These are phyloP conservation scores for Iselma pallidipennis DNA, from an alignment of 2,888 invertebrate genomes.

Conservation along the genomic window DNA sequence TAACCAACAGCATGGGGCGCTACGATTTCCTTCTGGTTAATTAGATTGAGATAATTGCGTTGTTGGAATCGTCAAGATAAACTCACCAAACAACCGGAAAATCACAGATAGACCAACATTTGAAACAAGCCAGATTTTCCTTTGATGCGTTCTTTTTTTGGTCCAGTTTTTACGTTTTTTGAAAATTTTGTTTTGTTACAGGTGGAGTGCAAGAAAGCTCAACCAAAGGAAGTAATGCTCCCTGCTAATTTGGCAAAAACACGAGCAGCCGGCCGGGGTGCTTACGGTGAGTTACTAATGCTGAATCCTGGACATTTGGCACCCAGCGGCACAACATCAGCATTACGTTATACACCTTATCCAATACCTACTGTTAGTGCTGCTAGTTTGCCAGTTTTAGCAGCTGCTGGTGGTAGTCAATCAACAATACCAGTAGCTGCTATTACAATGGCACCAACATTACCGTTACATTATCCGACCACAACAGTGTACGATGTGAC, in stretches of 20 bases:
- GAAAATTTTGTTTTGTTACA: conserved; percentile 64
- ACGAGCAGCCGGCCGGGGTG: conserved; percentile 91
- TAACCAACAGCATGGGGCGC: background rate
- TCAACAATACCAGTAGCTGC: conserved; percentile 48
- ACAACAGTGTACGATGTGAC: conserved; percentile 58
- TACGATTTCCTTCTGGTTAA: conserved; percentile 1
- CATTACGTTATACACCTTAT: conserved; percentile 68
- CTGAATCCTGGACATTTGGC: conserved; percentile 66
- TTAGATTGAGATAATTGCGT: conserved; percentile 9
- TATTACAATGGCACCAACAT: conserved; percentile 51
- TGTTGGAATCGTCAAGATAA: conserved; percentile 2
- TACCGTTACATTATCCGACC: conserved; percentile 48
- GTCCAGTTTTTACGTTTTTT: conserved; percentile 3
- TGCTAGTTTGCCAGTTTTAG: conserved; percentile 36
- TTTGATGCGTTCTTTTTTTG: background rate
- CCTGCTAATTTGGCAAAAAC: conserved; percentile 96
- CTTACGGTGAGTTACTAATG: conserved; percentile 97
- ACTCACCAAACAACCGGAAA: conserved; percentile 3
- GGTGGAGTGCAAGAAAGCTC: conserved; percentile 99
- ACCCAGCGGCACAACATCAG: conserved; percentile 56
- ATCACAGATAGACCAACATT: background rate
- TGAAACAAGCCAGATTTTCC: background rate
- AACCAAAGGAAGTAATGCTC: conserved; percentile 99
- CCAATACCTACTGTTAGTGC: conserved; percentile 53
- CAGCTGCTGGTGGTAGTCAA: conserved; percentile 37